Evolutionary conservation across 92 coral and sea anemone genomes (phyloP), one percentile per base, ranked within the genome.

Genomic region (Isaurus tuberculatus): DNA sequence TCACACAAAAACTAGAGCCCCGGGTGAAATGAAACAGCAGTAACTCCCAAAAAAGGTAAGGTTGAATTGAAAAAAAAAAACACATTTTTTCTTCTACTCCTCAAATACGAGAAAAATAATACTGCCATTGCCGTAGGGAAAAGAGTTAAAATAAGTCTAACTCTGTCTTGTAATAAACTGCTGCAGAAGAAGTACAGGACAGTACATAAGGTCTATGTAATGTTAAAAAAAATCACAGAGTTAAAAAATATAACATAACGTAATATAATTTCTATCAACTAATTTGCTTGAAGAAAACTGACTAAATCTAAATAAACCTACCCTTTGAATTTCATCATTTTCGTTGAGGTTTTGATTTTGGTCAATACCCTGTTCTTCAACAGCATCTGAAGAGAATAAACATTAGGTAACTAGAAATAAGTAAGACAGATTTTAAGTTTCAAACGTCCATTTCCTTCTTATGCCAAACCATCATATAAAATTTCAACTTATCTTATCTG

Each of bases 241-340:
- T n/a, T n/a, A n/a, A n/a, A n/a, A n/a, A n/a, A n/a, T n/a, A n/a
- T n/a, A n/a, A n/a, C n/a, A n/a, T n/a, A n/a, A n/a, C n/a, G n/a
- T n/a, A n/a, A n/a, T n/a, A 60, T 60, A 2, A 60, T 30, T 65
- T 65, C 70, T 11, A 28, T 65, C 4, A 29, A 13, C 40, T 30
- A 65, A 5, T 65, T 65, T 29, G 17, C 40, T 65, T 65, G 19
- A 65, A 65, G n/a, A 30, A 29, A 29, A 28, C 42, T n/a, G n/a
- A n/a, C n/a, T 1, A 63, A 63, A 65, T 28, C 40, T 13, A 15
- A 65, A 65, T 14, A 13, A 29, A 29, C n/a, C 20, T 31, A 29
- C 70, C 70, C 20, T 28, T 65, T 65, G 19, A 65, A 15, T 65
- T 65, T 65, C 70, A 65, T 65, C 66, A 60, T 10, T 60, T 60